Conservation (phyloP, 2,888 invertebrate genomes). For the Ypsolopha scabrella region DNA sequence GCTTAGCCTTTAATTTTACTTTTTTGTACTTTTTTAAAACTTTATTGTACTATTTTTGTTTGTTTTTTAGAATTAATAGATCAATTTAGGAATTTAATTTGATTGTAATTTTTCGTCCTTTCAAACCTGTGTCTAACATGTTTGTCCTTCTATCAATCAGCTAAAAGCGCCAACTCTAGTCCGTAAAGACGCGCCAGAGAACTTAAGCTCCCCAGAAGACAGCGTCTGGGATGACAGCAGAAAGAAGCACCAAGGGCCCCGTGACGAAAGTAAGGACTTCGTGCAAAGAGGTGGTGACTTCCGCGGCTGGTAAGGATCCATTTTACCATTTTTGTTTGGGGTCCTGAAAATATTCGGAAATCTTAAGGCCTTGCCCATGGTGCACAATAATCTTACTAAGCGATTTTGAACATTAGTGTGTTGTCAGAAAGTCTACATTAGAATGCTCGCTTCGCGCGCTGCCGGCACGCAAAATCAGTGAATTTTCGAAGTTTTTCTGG, state of each 20-base stretch:
- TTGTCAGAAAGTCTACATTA: too few species aligned
- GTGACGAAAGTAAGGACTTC: slow-evolving; percentile 40
- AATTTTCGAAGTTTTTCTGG: too few species aligned
- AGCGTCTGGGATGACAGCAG: slow-evolving; percentile 36
- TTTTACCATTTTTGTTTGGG: too few species aligned
- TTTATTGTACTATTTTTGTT: neutral
- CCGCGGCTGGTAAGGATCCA: slow-evolving; percentile 46
- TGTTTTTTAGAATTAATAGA: neutral
- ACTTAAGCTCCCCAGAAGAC: slow-evolving; percentile 49
- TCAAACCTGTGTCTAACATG: too few species aligned
- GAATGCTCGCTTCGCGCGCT: too few species aligned
- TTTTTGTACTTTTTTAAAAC: neutral
- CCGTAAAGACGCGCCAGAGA: slow-evolving; percentile 49
- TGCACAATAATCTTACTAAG: too few species aligned
- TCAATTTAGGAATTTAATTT: neutral
- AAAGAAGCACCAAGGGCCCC: slow-evolving; percentile 33
- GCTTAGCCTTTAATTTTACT: neutral
- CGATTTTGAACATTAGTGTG: too few species aligned
- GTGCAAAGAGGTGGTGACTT: slow-evolving; percentile 48
- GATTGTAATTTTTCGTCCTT: too few species aligned
- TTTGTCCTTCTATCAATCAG: slow-evolving; percentile 13
- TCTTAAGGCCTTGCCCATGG: too few species aligned
- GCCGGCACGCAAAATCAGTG: too few species aligned
- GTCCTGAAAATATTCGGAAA: too few species aligned
- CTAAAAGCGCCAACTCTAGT: slow-evolving; percentile 42